Evolutionary conservation across 2,888 invertebrate genomes (phyloP), one percentile per base, ranked within the genome.

Genomic region (Furcula furcula): DNA sequence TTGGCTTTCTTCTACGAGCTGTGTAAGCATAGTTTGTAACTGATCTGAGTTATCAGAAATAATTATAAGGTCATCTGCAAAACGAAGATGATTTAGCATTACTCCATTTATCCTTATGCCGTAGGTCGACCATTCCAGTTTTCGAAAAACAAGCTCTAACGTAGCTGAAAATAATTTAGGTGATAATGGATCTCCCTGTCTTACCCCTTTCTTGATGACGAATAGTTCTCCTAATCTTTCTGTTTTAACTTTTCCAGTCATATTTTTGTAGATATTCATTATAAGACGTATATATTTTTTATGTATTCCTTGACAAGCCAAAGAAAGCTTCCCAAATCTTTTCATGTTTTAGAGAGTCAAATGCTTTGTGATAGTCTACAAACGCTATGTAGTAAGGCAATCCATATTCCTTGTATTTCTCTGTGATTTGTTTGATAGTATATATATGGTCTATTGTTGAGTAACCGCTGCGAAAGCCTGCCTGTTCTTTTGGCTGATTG

Each of bases 291-390:
- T 34, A 13, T 40, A 40, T 32, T 35, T 32, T 3, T 14, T 13
- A 1, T 35, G 1, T 3, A 36, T 23, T 26, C 32, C 34, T 34
- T 44, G 39, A 16, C 9, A n/a, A n/a, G n/a, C n/a, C 2, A 1
- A 11, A 4, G 1, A 43, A 19, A 0, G 43, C 30, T 28, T 40
- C 23, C 32, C 39, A 39, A 22, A 44, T 31, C 5, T 31, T 31
- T 0, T 16, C n/a, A 10, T 44, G 39, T 16, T 36, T 31, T 6
- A 44, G 3, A n/a, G n/a, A n/a, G n/a, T n/a, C n/a, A n/a, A n/a
- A n/a, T n/a, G n/a, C n/a, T n/a, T n/a, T n/a, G n/a, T 1, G 34
- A 39, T 38, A 38, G 6, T 39, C 36, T 3, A 43, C 9, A 30
- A 38, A 38, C 21, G 35, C 35, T n/a, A 38, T 7, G n/a, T 38